Percentiles rank a stretch among this genome's conserved stretches.
Conservation (phyloP, 64 coral and sea anemone genomes). For the Montipora efflorescens region DNA sequence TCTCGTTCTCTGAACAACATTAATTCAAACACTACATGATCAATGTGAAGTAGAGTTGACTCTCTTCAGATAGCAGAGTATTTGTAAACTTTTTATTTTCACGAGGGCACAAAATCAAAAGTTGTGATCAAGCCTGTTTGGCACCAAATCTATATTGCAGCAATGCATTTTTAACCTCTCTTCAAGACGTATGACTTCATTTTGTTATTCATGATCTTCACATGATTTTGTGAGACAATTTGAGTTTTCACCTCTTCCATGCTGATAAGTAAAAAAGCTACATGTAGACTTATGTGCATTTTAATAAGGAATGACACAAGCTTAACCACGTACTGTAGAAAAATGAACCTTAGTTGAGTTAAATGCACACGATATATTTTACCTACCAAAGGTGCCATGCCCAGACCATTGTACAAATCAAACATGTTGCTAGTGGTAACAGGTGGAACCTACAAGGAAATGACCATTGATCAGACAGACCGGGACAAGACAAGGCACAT, state of each 20-base stretch:
- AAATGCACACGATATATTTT: too few relatives aligned
- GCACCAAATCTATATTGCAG: neutral
- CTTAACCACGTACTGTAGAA: neutral
- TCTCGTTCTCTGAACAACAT: too few relatives aligned
- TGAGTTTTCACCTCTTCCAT: neutral
- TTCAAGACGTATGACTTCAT: neutral
- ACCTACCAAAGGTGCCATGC: constrained; percentile 59
- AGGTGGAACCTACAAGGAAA: neutral
- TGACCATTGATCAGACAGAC: neutral
- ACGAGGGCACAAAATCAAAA: too few relatives aligned
- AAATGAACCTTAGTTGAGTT: neutral
- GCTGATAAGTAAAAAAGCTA: neutral
- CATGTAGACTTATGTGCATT: neutral
- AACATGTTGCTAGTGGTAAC: constrained; percentile 62
- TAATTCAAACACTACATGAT: too few relatives aligned
- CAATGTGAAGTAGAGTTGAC: too few relatives aligned
- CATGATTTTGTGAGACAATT: neutral
- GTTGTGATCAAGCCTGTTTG: neutral
- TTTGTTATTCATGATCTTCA: neutral
- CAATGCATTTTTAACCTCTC: neutral
- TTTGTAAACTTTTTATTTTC: too few relatives aligned
- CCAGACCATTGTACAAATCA: constrained; percentile 64
- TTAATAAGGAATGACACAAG: neutral
- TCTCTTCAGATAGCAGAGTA: too few relatives aligned
- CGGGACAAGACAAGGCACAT: neutral